phyloP scores from a whole-genome alignment of 2,113 vertebrate species.

The Rhinogobius similis region DNA sequence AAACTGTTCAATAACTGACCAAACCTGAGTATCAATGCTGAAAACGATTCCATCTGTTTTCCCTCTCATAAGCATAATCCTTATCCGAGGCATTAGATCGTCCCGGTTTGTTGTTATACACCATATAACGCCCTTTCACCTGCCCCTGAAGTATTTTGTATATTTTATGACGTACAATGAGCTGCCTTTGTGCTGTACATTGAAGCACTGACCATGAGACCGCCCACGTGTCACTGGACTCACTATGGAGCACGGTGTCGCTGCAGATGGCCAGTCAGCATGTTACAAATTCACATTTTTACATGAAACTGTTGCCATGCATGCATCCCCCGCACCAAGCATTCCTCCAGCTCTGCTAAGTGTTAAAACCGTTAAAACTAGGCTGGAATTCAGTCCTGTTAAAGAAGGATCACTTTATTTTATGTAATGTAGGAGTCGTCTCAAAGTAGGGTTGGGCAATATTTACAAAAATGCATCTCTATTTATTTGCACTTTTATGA shows the following conservation, averaged over 20 bases:
- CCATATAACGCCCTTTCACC: too few species aligned
- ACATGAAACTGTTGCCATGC: constrained; percentile 32
- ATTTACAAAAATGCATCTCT: too few species aligned
- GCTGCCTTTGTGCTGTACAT: constrained; percentile 7
- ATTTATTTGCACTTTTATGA: too few species aligned
- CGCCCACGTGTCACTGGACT: constrained; percentile 45
- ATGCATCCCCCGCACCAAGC: constrained; percentile 57
- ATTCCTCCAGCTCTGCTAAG: constrained; percentile 15
- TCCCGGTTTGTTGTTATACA: too few species aligned
- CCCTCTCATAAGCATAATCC: too few species aligned
- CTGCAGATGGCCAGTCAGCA: constrained; percentile 69
- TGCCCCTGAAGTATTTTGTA: too few species aligned
- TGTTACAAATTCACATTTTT: constrained; percentile 50
- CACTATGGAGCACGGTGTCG: constrained; percentile 30
- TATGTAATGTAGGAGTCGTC: not conserved
- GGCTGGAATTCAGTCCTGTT: constrained; percentile 12
- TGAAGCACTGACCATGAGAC: constrained; percentile 23
- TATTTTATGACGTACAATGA: too few species aligned
- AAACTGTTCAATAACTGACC: too few species aligned
- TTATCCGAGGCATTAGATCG: too few species aligned
- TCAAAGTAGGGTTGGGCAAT: too few species aligned
- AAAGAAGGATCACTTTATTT: constrained; percentile 1
- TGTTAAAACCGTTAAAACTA: constrained; percentile 25
- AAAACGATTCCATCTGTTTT: too few species aligned
- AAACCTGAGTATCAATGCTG: too few species aligned